These are phyloP conservation scores for Pangasianodon gigas DNA, from an alignment of 2,113 vertebrate species.

Conservation along the genomic window DNA sequence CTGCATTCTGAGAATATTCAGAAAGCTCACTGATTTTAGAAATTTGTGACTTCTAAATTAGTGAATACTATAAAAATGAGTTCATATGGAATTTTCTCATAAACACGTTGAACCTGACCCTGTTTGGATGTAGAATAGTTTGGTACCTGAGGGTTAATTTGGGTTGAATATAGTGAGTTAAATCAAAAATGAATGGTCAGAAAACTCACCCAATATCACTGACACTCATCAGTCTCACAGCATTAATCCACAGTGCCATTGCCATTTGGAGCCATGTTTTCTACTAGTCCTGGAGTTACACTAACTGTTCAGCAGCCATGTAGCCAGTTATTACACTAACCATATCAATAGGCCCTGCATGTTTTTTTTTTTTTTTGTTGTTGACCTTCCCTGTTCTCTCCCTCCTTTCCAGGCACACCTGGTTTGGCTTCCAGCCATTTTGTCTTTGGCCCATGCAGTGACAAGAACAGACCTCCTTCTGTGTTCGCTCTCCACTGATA, in stretches of 20 bases:
- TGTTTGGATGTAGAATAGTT: background rate
- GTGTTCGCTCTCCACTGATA: slow-evolving; percentile 68
- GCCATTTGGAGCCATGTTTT: background rate
- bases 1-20: background rate
- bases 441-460: slow-evolving; percentile 53
- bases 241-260: background rate
- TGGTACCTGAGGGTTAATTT: background rate
- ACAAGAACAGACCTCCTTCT: slow-evolving; percentile 70
- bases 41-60: background rate
- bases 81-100: background rate
- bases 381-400: slow-evolving; percentile 1
- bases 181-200: background rate
- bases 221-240: background rate
- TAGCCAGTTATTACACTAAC: slow-evolving; percentile 6
- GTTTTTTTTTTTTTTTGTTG: background rate
- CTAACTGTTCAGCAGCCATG: background rate
- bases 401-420: slow-evolving; percentile 67
- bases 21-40: background rate
- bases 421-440: slow-evolving; percentile 62
- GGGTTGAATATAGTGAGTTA: background rate
- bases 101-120: background rate
- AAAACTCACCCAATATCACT: background rate
- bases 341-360: slow-evolving; percentile 14
- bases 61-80: background rate
- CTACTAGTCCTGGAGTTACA: background rate